Percentiles rank a stretch among this genome's conserved stretches.
Conservation (phyloP, 2,797 vertebrate species). For the Glossophaga mutica region DNA sequence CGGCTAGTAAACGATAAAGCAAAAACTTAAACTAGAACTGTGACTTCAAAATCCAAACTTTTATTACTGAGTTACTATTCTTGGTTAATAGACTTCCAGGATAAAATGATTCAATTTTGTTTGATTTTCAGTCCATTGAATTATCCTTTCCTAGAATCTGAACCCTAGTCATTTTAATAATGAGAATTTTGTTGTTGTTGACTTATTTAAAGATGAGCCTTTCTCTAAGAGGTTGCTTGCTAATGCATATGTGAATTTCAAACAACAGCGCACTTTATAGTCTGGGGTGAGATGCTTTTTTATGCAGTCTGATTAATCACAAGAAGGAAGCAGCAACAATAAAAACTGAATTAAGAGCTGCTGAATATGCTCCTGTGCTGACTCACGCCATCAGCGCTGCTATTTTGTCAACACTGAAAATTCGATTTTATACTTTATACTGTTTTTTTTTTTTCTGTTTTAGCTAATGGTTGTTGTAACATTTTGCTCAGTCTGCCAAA, state of each 20-base stretch:
- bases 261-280: neutral
- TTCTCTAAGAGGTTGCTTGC: neutral
- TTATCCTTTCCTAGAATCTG: neutral
- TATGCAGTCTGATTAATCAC: neutral
- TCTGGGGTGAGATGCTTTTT: neutral
- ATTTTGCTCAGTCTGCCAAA: slow-evolving; percentile 19
- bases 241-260: neutral
- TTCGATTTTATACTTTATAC: neutral
- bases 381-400: neutral
- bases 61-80: neutral
- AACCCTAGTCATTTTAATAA: neutral
- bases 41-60: neutral
- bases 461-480: neutral
- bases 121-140: neutral
- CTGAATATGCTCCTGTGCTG: neutral
- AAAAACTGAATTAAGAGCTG: neutral
- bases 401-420: neutral
- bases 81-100: neutral
- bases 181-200: neutral
- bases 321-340: neutral
- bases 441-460: neutral
- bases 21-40: neutral
- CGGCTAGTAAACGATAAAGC: neutral
- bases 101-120: neutral
- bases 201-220: neutral